Evolutionary conservation across 2,113 vertebrate genomes (phyloP), one percentile per base, ranked within the genome.

Genomic region (Pituophis catenifer): DNA sequence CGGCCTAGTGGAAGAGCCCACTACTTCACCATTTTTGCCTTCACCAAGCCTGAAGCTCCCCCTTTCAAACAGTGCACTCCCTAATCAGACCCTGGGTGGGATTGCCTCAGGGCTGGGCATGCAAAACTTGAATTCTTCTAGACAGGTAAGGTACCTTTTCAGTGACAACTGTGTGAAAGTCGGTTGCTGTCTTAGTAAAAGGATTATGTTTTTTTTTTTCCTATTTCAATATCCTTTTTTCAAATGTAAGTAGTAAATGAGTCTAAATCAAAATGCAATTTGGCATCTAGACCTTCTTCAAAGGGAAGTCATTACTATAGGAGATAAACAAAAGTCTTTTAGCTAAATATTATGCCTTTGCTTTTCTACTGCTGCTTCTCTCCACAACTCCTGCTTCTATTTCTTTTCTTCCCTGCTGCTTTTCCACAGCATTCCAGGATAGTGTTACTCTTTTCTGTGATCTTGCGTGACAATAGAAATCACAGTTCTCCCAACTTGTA

Each of bases 41-140:
- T 99, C 99, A 98, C 98, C 99, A 98, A 98, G 98, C 98, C 98
- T 99, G 98, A 99, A 99, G 98, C 99, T 99, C 98, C 98, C 99
- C 97, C 98, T 99, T 98, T 98, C 98, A 98, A 99, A 98, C 98
- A 99, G 98, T 98, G 99, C 98, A 98, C 99, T 99, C 98, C 98
- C 99, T 97, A 98, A 97, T 98, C 99, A 99, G 97, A 98, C 99
- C 98, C 98, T 99, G 98, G 99, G 99, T 96, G 98, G 98, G 97
- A 98, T 99, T 98, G 98, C 98, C 97, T 98, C 98, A 96, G 99
- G 99, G 98, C 98, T 99, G 98, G 98, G 98, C 98, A 99, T 99
- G 98, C 99, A 99, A 98, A 99, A 99, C 99, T 99, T 99, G 98
- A 99, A 99, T 98, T 98, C 98, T 98, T 99, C 99, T 98, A 98